Base-by-base conservation (phyloP, 2,797 vertebrate species). In the Meriones psammophilus region DNA sequence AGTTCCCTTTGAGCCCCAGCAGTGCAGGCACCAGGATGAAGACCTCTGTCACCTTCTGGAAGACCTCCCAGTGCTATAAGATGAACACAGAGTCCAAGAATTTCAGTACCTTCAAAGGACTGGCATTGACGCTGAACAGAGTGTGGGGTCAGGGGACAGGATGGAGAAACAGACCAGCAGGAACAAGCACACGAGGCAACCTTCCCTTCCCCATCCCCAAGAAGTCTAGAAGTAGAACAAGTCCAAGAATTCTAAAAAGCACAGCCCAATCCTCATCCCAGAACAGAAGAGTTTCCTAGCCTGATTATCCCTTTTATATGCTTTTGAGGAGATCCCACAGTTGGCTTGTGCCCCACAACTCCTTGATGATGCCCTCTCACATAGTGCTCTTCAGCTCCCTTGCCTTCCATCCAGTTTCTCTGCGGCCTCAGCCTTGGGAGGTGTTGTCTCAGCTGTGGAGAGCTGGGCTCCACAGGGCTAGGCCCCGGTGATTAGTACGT, bases 21-120 rank as follows among this genome's bases (percentile, higher is more conserved):
- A 99, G 98, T 0, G 99, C 99, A 58, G 99, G 99, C 30, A 99
- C 99, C 79, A 99, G 98, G 98, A 99, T 99, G 96, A 99, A 99
- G 46, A 99, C 99, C 98, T 99, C 99, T 0, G 99, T 99, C 98
- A 99, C 99, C 58, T 99, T 98, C 5, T 99, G 99, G 97, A 99
- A 99, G 97, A 99, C 99, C 0, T 99, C 99, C 99, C 99, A 99
- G 98, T 99, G 99, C 99, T 99, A 98, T 81, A 97, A 96, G 71
- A 89, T 28, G 84, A 95, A 95, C 89, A 96, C 46, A 97, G 50
- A 96, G 20, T 54, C 86, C 89, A 94, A 39, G 94, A 78, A 87
- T 95, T 89, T 94, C 88, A 96, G 91, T n/a, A 89, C 71, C 88
- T 89, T 89, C 46, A n/a, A 90, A 86, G 81, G 50, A 50, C 18